A percentile compares a stretch with the other conserved stretches of the same genome.
These are phyloP conservation scores for Telmatherina bonti DNA, from an alignment of 2,797 vertebrate genomes.

Conservation along the genomic window DNA sequence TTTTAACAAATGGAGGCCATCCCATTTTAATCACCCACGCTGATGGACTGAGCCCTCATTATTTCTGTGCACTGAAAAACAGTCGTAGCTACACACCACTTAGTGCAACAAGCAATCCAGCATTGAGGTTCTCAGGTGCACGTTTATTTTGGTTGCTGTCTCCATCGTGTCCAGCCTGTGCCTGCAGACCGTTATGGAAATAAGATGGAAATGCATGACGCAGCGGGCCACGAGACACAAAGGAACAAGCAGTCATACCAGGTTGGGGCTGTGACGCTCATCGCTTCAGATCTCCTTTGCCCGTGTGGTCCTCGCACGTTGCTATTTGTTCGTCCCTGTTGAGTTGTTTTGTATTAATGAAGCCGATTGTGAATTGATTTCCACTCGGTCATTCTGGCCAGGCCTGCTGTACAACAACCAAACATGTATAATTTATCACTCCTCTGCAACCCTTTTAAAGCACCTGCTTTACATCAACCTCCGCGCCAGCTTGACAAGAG, in stretches of 20 bases:
- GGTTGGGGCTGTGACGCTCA: constrained; percentile 12
- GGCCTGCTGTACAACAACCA: constrained; percentile 32
- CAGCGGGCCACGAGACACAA: constrained; percentile 13
- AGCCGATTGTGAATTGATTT: constrained; percentile 48
- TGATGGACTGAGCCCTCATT: neutral
- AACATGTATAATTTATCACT: constrained; percentile 50
- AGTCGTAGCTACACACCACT: constrained; percentile 1
- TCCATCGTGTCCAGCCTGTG: constrained; percentile 23
- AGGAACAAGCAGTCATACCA: constrained; percentile 29
- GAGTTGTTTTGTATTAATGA: constrained; percentile 50
- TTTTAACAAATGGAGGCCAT: constrained; percentile 48
- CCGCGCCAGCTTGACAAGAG: constrained; percentile 4
- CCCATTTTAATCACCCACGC: constrained; percentile 32
- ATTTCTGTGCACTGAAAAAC: constrained; percentile 6
- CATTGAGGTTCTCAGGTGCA: constrained; percentile 10
- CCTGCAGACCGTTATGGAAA: constrained; percentile 53
- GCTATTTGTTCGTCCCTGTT: constrained; percentile 38
- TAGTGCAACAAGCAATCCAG: neutral
- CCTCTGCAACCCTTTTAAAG: constrained; percentile 14
- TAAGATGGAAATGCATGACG: constrained; percentile 50
- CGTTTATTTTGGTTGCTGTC: constrained; percentile 20
- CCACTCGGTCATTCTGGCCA: constrained; percentile 29
- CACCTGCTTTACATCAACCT: constrained; percentile 13
- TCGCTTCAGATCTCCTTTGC: constrained; percentile 36
- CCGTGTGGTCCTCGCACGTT: constrained; percentile 17